Percentiles rank a stretch among this genome's conserved stretches.
These are phyloP conservation scores for Scaptodrosophila latifasciaeformis DNA, from an alignment of 2,888 invertebrate genomes.

Conservation along the genomic window DNA sequence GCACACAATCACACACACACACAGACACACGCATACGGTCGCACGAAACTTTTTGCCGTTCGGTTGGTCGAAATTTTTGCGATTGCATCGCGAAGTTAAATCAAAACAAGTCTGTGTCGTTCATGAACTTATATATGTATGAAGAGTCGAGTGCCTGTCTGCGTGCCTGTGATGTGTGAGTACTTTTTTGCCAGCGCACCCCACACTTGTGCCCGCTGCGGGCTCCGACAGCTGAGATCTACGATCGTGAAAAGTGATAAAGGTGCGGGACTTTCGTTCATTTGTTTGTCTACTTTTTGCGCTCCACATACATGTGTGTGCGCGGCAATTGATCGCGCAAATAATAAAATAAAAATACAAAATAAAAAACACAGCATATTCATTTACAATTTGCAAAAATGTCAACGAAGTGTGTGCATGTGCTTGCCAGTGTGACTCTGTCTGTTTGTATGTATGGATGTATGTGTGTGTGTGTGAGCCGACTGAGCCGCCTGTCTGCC, in stretches of 20 bases:
- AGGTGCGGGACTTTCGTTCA: slow-evolving; percentile 33
- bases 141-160: slow-evolving; percentile 6
- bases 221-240: slow-evolving; percentile 26
- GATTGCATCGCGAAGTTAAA: slow-evolving; percentile 65
- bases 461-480: neutral
- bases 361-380: slow-evolving; percentile 41
- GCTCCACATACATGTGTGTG: slow-evolving; percentile 17
- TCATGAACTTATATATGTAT: slow-evolving; percentile 48
- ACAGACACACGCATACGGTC: slow-evolving; percentile 16
- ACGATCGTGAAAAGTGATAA: slow-evolving; percentile 28
- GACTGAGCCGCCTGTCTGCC: neutral
- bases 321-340: slow-evolving; percentile 28
- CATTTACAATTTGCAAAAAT: slow-evolving; percentile 66
- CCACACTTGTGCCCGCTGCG: neutral
- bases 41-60: too few species aligned
- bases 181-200: neutral
- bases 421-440: too few species aligned
- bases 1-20: neutral
- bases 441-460: too few species aligned
- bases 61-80: slow-evolving; percentile 33
- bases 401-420: slow-evolving; percentile 52
- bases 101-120: slow-evolving; percentile 58
- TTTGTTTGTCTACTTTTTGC: too few species aligned
- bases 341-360: slow-evolving; percentile 32
- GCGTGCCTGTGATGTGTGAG: slow-evolving; percentile 22